Evolutionary conservation across 92 coral and sea anemone genomes (phyloP), one percentile per base, ranked within the genome.

Genomic region (Desmophyllum pertusum): DNA sequence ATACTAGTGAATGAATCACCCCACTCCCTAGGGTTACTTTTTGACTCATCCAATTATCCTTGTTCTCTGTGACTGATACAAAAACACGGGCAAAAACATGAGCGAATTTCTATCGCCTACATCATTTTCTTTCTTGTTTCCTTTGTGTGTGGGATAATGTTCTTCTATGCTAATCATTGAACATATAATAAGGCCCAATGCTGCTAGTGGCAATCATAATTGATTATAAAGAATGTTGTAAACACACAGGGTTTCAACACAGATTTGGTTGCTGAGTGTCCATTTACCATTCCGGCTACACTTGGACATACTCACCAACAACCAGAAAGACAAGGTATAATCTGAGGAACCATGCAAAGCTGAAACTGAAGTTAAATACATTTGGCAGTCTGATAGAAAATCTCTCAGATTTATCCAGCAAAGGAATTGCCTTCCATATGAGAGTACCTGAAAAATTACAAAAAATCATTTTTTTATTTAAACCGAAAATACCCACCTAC

Each of bases 371-470:
- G 83, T 96, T 92, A 66, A 91, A 48, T 55, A 85, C 79, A 72
- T 94, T 92, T 62, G 95, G 97, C 48, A 96, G 87, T 63, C 83
- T 77, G 71, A 88, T 69, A 14, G 98, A 94, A 77, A 95, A 96
- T 76, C 95, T 92, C 68, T 86, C 89, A 5, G 98, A 89, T 48
- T 83, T 78, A 83, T 94, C 98, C 88, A 96, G 73, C 75, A 96
- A 87, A 27, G 95, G 95, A 14, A 93, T 85, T 10, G 98, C 99
- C 70, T 93, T 88, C 93, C 90, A 96, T 55, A 96, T 88, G 46
- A 94, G 91, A 5, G 87, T 73, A 69, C 83, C 99, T 96, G 86
- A 46, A 81, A 80, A 55, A 55, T 27, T 18, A 19, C 14, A 18
- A 55, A 52, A 69, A n/a, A n/a, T n/a, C n/a, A n/a, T n/a, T n/a